phyloP scores from a whole-genome alignment of 2,797 vertebrate genomes.

The Steatocranus sp. region DNA sequence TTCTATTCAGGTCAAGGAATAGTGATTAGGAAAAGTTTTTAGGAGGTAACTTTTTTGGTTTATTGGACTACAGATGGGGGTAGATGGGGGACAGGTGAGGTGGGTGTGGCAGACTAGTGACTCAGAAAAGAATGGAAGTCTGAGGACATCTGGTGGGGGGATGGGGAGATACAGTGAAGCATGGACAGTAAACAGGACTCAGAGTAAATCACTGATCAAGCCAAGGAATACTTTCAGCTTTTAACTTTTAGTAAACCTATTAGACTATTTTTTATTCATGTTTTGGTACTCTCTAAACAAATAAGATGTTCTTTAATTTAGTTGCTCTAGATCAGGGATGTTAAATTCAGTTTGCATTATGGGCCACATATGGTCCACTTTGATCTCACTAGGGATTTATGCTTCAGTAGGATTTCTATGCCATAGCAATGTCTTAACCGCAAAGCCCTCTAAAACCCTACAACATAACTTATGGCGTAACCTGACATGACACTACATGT shows the following conservation, averaged over 20 bases:
- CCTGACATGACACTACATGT: not conserved
- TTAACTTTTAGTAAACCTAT: not conserved
- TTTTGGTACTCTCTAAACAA: not conserved
- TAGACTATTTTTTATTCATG: not conserved
- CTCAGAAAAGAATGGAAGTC: not conserved
- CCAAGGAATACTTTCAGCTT: not conserved
- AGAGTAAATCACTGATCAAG: not conserved
- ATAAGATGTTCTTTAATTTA: not conserved
- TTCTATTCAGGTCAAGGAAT: not conserved
- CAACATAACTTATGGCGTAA: not conserved
- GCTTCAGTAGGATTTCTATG: not conserved
- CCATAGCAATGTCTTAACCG: not conserved
- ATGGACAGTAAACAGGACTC: not conserved
- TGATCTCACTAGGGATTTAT: not conserved
- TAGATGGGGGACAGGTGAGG: not conserved
- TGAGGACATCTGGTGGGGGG: not conserved
- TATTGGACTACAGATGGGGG: not conserved
- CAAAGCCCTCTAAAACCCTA: not conserved
- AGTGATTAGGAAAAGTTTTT: not conserved
- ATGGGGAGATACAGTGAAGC: not conserved
- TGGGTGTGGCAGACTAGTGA: not conserved
- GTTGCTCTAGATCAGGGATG: not conserved
- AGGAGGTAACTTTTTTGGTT: not conserved
- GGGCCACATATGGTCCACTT: not conserved
- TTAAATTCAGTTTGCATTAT: not conserved